Percentiles rank a stretch among this genome's conserved stretches.
Conservation (phyloP, 2,888 invertebrate species). For the Drosophila borealis region DNA sequence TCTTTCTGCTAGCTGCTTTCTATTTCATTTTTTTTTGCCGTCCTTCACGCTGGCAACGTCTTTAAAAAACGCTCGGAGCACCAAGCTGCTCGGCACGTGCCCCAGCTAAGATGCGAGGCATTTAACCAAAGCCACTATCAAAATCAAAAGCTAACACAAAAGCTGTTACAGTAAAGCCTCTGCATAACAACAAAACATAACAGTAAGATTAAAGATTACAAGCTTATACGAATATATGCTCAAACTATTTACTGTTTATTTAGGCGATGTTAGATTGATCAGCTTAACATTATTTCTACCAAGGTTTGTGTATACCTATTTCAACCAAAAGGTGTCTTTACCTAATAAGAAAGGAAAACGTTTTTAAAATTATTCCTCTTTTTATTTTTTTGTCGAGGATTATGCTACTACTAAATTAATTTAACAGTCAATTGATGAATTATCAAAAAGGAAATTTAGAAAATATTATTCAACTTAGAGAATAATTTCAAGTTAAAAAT, state of each 20-base stretch:
- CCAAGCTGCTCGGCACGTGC: conserved; percentile 67
- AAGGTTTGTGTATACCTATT: no score
- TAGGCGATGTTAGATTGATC: not conserved
- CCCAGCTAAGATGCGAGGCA: conserved; percentile 58
- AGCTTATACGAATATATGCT: conserved; percentile 5
- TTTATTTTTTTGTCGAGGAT: no score
- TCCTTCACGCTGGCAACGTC: conserved; percentile 28
- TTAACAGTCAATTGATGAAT: no score
- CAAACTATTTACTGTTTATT: conserved; percentile 4
- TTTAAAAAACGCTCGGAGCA: conserved; percentile 63
- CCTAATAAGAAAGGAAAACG: no score
- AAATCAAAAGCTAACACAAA: conserved; percentile 75
- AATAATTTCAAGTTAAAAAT: no score
- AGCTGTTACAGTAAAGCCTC: conserved; percentile 36
- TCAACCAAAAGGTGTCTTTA: no score
- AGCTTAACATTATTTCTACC: not conserved
- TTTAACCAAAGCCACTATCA: conserved; percentile 75
- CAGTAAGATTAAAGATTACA: conserved; percentile 26
- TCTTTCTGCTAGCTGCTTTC: conserved; percentile 17
- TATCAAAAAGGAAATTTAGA: no score
- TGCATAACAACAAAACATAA: conserved; percentile 13
- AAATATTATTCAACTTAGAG: no score
- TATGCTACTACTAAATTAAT: no score
- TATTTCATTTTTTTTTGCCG: conserved; percentile 14
- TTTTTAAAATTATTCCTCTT: no score